Base-by-base conservation (phyloP, 2,888 invertebrate genomes). In the Periphyllus acericola region DNA sequence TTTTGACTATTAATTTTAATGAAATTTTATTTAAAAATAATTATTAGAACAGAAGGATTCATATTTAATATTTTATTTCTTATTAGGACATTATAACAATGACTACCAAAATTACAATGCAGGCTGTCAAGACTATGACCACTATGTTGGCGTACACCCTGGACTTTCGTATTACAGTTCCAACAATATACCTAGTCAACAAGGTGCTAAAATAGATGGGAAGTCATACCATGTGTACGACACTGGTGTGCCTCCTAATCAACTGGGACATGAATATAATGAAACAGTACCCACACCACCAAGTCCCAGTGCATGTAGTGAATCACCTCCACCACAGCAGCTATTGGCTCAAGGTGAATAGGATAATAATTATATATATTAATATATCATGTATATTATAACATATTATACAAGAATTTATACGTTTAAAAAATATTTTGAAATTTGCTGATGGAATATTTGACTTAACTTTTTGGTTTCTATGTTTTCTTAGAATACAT, bases 401-500 rank as follows among this genome's bases (percentile, higher is more conserved):
- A 1, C 9, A 46, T 46, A 46, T 9, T 36, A 9, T 46, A 46
- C 11, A 46, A 9, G 11, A 46, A 9, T 9, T 1, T 46, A 29
- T 55, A n/a, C n/a, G 66, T 1, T 34, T 46, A 46, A 9, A 46
- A 46, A 46, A 46, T 29, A 71, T 52, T 83, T 55, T 19, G 9
- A 71, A 29, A 71, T 32, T 0, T 32, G 17, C 32, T 9, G 2
- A 2, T 71, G 0, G 3, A 52, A 55, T n/a, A 52, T 75, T 29
- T 82, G 17, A 2, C 14, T 55, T 74, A 66, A 84, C 66, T 14
- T n/a, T 71, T 78, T 36, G 68, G n/a, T 52, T 29, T 8, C n/a
- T 6, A 72, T 89, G 89, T 88, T 89, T 84, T 75, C 90, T 90
- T 91, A 92, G 93, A 94, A 91, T 94, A 94, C 91, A 91, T 94